Base-by-base conservation (phyloP, 2,113 vertebrate genomes). In the Martes martes region DNA sequence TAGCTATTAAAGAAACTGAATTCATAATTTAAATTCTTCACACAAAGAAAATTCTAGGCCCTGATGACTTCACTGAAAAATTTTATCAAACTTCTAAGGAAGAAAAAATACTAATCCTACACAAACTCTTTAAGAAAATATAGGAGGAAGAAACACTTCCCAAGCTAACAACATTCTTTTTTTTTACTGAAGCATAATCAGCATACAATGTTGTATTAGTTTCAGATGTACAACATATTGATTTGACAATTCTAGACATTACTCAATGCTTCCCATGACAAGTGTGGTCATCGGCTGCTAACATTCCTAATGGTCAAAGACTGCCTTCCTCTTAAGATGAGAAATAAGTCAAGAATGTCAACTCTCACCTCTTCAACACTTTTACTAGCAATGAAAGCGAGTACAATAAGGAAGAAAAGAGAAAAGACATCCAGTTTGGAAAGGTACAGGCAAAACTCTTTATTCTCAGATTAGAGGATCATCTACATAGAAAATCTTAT, bases 21-120 rank as follows among this genome's bases (percentile, higher is more conserved):
- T n/a, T 91, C n/a, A 91, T 82, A 71, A 83, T 42, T 89, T 93
- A 89, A 89, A 89, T 79, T 84, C 36, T 81, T 93, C 15, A 52
- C 33, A 79, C 36, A 86, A 81, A 87, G 50, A 94, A 94, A 94
- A 88, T 47, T 73, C 23, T 79, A 78, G 23, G 24, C 50, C 47
- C 59, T 76, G 11, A 33, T 76, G 31, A 23, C 33, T 91, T 84
- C 13, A 67, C 42, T 88, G 23, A 89, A 55, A 90, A 47, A 89
- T 83, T 52, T n/a, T 83, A 61, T 55, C n/a, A 74, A 81, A 69
- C 11, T 92, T 55, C 33, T 91, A 83, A 76, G 59, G 21, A 95
- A 52, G n/a, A 59, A 97, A 94, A 84, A 71, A 81, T 39, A 96
- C 15, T 36, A 84, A 83, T 47, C 42, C 69, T 80, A 94, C 59